Base-by-base conservation (phyloP, 2,888 invertebrate genomes). In the Yponomeuta malinellus region DNA sequence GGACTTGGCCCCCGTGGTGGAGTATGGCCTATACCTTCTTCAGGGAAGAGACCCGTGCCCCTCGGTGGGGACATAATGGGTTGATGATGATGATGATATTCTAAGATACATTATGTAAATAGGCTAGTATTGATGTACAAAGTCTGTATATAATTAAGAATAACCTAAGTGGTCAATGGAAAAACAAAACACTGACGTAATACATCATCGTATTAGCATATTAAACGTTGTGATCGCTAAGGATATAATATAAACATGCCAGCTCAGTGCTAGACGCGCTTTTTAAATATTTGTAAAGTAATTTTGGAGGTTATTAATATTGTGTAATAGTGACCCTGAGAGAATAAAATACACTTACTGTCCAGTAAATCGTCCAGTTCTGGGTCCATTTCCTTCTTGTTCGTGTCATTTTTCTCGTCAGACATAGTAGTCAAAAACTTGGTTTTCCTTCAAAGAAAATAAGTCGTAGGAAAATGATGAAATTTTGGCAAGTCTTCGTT, bases 341-440 rank as follows among this genome's bases (percentile, higher is more conserved):
- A 31, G 6, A 48, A 48, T 15, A n/a, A 71, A 23, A 71, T 6
- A 64, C 12, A 93, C 94, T 94, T 86, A 96, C 96, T 96, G 84
- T 96, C 95, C 75, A 96, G 86, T 77, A 96, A 90, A 75, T 96
- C 95, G 72, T 96, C 94, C 75, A 96, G 87, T 83, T 96, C 96
- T 59, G 95, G 93, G 78, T 96, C 96, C 48, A 87, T 87, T 9
- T 86, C 85, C 43, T 87, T 86, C 76, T 85, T 59, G 52, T 59
- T 83, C 0, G 81, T 74, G 29, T 83, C 77, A 75, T 90, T 85
- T 73, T 91, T 89, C 74, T 86, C 87, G 71, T 91, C 90, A 65
- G 91, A 85, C 91, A 91, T 91, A 74, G 72, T 85, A 52, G 4
- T 9, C 2, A 9, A 8, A 10, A 12, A 52, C 52, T 59, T 59